phyloP scores from a whole-genome alignment of 2,888 invertebrate genomes.

The Phyllotreta cruciferae region DNA sequence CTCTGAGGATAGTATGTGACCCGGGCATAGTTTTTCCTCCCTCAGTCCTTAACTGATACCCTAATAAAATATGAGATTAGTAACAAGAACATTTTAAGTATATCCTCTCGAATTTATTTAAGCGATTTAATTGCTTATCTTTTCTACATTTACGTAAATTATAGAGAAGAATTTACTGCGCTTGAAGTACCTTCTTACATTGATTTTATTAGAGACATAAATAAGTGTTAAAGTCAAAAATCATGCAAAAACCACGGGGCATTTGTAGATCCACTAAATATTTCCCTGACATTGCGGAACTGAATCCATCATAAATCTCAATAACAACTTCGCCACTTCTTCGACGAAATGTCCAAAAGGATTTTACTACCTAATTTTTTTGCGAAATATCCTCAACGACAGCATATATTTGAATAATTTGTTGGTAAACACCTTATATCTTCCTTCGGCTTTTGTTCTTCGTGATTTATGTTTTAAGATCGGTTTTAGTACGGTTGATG shows the following conservation, averaged over 20 bases:
- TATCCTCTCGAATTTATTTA: no score
- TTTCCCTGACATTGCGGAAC: conserved; percentile 10
- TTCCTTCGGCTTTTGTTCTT: conserved; percentile 17
- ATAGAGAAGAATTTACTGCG: no score
- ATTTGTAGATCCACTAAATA: conserved; percentile 19
- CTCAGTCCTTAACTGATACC: no score
- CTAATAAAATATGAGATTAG: no score
- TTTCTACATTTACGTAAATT: no score
- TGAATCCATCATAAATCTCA: conserved; percentile 22
- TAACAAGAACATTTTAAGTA: no score
- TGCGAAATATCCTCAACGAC: conserved; percentile 19
- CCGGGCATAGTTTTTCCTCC: conserved; percentile 3
- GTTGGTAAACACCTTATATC: conserved; percentile 28
- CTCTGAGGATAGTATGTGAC: conserved; percentile 6
- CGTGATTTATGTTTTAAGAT: conserved; percentile 25
- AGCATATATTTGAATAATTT: conserved; percentile 31
- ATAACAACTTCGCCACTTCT: conserved; percentile 22
- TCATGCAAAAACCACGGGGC: neutral
- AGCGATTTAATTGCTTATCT: no score
- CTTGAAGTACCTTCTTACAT: neutral
- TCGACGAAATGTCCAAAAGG: conserved; percentile 22
- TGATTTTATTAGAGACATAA: neutral
- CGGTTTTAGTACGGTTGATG: conserved; percentile 19
- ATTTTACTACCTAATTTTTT: conserved; percentile 29
- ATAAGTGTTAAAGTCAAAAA: neutral